Percentiles rank a stretch among this genome's conserved stretches.
These are phyloP conservation scores for Chydorus sphaericus DNA, from an alignment of 2,888 invertebrate species.

Conservation along the genomic window DNA sequence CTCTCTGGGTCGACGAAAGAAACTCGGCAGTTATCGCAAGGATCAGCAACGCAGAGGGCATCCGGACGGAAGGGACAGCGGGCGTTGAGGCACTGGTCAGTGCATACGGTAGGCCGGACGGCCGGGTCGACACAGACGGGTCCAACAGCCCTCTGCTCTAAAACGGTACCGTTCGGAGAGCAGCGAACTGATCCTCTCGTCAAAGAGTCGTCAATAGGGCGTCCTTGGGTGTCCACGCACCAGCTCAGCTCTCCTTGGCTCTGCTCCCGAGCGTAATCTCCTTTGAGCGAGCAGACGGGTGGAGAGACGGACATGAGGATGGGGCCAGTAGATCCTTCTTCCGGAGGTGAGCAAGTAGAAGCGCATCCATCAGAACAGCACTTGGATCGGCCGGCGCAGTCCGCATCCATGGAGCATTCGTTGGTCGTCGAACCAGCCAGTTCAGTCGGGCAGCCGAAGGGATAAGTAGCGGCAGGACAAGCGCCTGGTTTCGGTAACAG, in stretches of 20 bases:
- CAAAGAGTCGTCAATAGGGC: constrained; percentile 22
- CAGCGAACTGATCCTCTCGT: constrained; percentile 23
- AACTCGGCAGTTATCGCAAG: constrained; percentile 26
- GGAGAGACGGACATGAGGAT: constrained; percentile 23
- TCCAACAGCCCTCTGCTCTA: constrained; percentile 21
- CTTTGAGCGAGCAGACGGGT: constrained; percentile 24
- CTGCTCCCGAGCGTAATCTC: constrained; percentile 24
- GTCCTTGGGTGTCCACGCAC: constrained; percentile 23
- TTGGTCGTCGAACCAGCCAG: neutral
- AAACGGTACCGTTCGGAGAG: constrained; percentile 20
- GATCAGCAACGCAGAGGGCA: constrained; percentile 28
- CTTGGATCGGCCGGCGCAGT: constrained; percentile 51
- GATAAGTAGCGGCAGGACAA: constrained; percentile 16
- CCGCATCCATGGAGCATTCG: constrained; percentile 60
- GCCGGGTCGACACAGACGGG: constrained; percentile 23
- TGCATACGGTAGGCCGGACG: constrained; percentile 24
- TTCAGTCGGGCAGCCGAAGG: neutral
- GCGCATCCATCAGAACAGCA: constrained; percentile 81
- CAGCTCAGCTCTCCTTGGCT: constrained; percentile 24
- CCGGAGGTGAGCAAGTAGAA: constrained; percentile 57
- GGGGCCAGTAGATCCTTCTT: constrained; percentile 12
- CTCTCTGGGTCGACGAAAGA: constrained; percentile 21
- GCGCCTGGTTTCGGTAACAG: constrained; percentile 17
- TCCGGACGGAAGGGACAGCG: constrained; percentile 25
- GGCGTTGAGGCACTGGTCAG: constrained; percentile 24